Evolutionary conservation across 2,888 invertebrate genomes (phyloP), one percentile per base, ranked within the genome.

Genomic region (Chesias legatella): DNA sequence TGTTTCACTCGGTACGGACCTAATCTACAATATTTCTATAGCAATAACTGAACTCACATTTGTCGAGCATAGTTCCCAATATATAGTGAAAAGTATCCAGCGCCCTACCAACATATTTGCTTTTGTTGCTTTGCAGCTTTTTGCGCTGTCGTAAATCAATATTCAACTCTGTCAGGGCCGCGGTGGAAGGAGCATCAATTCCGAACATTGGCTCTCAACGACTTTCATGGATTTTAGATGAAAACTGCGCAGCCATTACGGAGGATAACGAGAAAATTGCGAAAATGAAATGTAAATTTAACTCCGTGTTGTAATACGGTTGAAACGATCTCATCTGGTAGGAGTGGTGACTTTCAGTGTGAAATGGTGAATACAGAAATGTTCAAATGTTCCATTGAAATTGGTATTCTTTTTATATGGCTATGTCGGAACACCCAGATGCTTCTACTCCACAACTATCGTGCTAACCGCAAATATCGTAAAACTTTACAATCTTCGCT

Each of bases 181-280:
- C 2, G 13, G 13, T n/a, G 13, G 13, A 17, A 17, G 5, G 5
- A 5, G 13, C 13, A 17, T 17, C 13, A 17, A 2, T 17, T 17
- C 5, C 5, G 5, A 17, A 5, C 13, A 17, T 5, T 17, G 13
- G 5, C 13, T 17, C 13, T 17, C 10, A 33, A 45, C 23, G 38
- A 44, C 21, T 50, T 49, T 44, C 35, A 53, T 50, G 33, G 11
- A 13, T 20, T 49, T 52, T 35, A 36, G 48, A 58, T 51, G 42
- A 52, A 48, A 52, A 49, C 51, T 29, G 27, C 17, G 33, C 27
- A 27, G 20, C n/a, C 31, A 21, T 46, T 55, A 36, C 30, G 21
- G 25, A 24, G 28, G 20, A 36, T 22, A 33, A 34, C 36, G 20
- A 26, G 22, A 25, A 30, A 48, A 52, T 47, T 45, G 43, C 9